A percentile compares a stretch with the other conserved stretches of the same genome.
Conservation (phyloP, 2,888 invertebrate genomes). For the Dryococelus australis region DNA sequence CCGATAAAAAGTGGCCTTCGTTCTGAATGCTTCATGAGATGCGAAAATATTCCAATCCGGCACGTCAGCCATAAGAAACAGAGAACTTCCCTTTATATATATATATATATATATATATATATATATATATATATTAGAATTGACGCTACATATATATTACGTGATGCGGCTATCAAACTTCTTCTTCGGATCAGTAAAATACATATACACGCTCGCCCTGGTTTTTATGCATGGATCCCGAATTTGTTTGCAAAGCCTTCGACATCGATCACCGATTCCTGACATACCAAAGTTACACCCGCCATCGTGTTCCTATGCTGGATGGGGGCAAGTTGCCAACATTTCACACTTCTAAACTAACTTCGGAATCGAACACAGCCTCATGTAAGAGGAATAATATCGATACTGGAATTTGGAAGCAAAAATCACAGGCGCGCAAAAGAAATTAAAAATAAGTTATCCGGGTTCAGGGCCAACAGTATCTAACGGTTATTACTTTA, state of each 20-base stretch:
- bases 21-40: not conserved
- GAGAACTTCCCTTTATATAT: not conserved
- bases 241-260: not conserved
- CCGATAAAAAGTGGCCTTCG: not conserved
- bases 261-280: not conserved
- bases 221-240: not conserved
- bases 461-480: too few relatives aligned
- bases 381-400: too few relatives aligned
- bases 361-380: not conserved
- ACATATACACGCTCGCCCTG: not conserved
- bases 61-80: not conserved
- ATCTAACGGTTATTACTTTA: too few relatives aligned
- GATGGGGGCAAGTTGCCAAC: not conserved
- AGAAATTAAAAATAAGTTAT: too few relatives aligned
- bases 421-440: too few relatives aligned
- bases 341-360: conserved; percentile 7
- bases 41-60: not conserved
- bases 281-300: not conserved
- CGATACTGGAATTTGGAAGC: too few relatives aligned
- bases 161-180: not conserved
- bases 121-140: not conserved
- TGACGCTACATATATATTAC: not conserved
- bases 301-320: not conserved
- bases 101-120: not conserved
- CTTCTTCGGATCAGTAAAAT: not conserved